Conservation (phyloP, 1,140 invertebrate species). For the Bombyx mori region DNA sequence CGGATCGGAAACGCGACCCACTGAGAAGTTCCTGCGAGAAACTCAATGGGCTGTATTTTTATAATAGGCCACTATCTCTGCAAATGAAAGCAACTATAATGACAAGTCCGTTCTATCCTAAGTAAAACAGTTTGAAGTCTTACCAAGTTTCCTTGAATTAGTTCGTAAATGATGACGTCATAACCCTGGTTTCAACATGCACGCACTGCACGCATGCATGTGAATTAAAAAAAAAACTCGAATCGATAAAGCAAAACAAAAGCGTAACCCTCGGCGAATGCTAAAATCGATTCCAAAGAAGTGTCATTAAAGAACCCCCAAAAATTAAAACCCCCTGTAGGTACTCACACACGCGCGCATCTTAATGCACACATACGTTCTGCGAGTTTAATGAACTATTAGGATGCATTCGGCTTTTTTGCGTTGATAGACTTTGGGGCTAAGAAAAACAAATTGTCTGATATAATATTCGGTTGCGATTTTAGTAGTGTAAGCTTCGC, state of each 20-base stretch:
- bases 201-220: slow-evolving; percentile 38
- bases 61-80: neutral
- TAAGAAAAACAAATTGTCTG: no score
- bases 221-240: slow-evolving; percentile 32
- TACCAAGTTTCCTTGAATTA: neutral
- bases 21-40: no score
- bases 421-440: no score
- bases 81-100: neutral
- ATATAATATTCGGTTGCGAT: no score
- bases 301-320: slow-evolving; percentile 70
- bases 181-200: neutral
- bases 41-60: no score
- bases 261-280: slow-evolving; percentile 60
- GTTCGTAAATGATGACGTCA: slow-evolving; percentile 1
- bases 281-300: slow-evolving; percentile 69
- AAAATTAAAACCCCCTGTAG: slow-evolving; percentile 65
- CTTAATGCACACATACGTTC: slow-evolving; percentile 30
- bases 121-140: neutral
- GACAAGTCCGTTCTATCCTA: no score
- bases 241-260: slow-evolving; percentile 67
- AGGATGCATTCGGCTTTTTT: neutral
- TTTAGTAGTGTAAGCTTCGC: no score
- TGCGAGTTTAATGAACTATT: slow-evolving; percentile 49
- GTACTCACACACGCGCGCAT: slow-evolving; percentile 38
- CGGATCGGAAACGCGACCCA: no score